Percentiles rank a stretch among this genome's conserved stretches.
Evolutionary conservation across 2,888 invertebrate genomes (phyloP).

Genomic region (Neoascia interrupta): DNA sequence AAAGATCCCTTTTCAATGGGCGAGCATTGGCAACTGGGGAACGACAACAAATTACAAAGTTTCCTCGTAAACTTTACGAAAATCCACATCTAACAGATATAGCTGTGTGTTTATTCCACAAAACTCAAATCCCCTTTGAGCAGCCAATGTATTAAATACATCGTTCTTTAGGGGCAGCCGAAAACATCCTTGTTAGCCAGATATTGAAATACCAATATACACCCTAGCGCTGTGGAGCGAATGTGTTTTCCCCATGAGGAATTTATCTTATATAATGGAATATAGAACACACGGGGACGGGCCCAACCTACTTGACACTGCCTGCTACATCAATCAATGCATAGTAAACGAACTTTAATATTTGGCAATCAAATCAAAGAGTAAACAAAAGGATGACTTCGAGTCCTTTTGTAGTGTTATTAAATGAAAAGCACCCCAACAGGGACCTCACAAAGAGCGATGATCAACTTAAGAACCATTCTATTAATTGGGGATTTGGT

Average conservation of each 20-base stretch:
- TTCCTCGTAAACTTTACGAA: constrained; percentile 43
- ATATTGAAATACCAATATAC: constrained; percentile 53
- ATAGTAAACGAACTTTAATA: constrained; percentile 54
- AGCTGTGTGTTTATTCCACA: not conserved
- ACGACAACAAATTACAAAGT: constrained; percentile 64
- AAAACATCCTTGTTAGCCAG: constrained; percentile 45
- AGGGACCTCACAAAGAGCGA: not conserved
- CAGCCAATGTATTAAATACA: constrained; percentile 41
- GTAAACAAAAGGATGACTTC: constrained; percentile 32
- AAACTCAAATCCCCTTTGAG: constrained; percentile 28
- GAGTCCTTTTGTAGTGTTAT: constrained; percentile 40
- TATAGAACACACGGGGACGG: no score
- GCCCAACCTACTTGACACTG: constrained; percentile 38
- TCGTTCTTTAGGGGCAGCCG: constrained; percentile 25
- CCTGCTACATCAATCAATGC: constrained; percentile 58
- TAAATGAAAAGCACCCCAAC: constrained; percentile 28
- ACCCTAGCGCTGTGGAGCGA: no score
- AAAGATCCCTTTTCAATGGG: constrained; percentile 29
- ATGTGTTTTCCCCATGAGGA: no score
- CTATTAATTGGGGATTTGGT: constrained; percentile 50
- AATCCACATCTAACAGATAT: constrained; percentile 4
- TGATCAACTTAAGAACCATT: constrained; percentile 18
- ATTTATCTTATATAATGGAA: no score
- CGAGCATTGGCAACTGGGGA: constrained; percentile 40
- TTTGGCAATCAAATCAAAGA: constrained; percentile 57